phyloP scores from a whole-genome alignment of 2,888 invertebrate genomes.

The Poecilobothrus nobilitatus region DNA sequence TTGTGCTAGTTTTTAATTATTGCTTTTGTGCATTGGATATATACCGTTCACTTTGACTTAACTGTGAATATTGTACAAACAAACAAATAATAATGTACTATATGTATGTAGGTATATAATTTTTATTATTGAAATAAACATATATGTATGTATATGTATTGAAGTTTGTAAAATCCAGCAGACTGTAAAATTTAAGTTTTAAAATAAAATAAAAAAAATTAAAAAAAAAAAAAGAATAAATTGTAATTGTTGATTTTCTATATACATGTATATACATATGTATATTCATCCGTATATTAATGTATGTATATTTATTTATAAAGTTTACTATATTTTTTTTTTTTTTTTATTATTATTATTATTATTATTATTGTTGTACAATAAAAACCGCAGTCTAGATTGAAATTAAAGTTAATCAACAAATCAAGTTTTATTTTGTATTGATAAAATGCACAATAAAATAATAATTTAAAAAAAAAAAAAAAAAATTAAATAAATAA shows the following conservation, averaged over 20 bases:
- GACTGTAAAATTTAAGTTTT: not conserved
- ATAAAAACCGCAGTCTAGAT: constrained; percentile 2
- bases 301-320: not conserved
- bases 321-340: not conserved
- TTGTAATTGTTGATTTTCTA: no score
- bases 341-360: no score
- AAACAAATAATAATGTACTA: no score
- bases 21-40: not conserved
- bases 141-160: no score
- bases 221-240: no score
- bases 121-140: no score
- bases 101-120: no score
- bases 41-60: not conserved
- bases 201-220: not conserved
- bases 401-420: not conserved
- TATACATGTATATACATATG: not conserved
- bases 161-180: not conserved
- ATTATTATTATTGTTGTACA: not conserved
- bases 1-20: constrained; percentile 6
- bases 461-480: no score
- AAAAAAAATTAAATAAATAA: no score
- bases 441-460: not conserved
- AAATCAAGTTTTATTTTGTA: not conserved
- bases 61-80: no score
- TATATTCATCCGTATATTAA: no score